Conservation (phyloP, 2,113 vertebrate genomes). For the Cromileptes altivelis region DNA sequence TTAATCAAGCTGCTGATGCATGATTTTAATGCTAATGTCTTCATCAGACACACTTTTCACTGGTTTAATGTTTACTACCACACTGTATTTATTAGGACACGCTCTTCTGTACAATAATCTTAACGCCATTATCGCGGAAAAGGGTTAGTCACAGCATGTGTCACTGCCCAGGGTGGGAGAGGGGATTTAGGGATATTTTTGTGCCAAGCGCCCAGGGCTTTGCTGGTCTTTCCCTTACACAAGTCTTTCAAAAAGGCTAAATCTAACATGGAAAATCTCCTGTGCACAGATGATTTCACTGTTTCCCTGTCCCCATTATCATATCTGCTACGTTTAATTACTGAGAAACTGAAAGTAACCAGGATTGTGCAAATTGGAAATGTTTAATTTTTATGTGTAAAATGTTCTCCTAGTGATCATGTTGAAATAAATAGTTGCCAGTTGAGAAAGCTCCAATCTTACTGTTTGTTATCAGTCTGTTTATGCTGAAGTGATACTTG, state of each 20-base stretch:
- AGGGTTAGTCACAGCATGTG: slow-evolving; percentile 76
- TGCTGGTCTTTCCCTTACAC: slow-evolving; percentile 53
- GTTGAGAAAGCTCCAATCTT: slow-evolving; percentile 59
- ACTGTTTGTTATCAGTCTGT: slow-evolving; percentile 76
- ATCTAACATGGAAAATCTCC: slow-evolving; percentile 63
- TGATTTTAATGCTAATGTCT: slow-evolving; percentile 46
- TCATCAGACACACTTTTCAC: slow-evolving; percentile 34
- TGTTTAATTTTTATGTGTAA: slow-evolving; percentile 46
- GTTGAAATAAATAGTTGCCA: slow-evolving; percentile 52
- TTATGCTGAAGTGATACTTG: slow-evolving; percentile 81
- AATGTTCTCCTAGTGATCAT: slow-evolving; percentile 40
- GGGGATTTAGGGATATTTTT: slow-evolving; percentile 74
- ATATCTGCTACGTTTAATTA: slow-evolving; percentile 43
- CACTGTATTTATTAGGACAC: slow-evolving; percentile 62
- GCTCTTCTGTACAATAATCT: slow-evolving; percentile 59
- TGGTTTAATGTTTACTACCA: slow-evolving; percentile 41
- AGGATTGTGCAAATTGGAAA: slow-evolving; percentile 32
- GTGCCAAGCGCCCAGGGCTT: slow-evolving; percentile 68
- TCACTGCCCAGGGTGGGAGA: slow-evolving; percentile 69
- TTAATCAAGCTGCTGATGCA: slow-evolving; percentile 55
- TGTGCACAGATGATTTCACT: slow-evolving; percentile 50
- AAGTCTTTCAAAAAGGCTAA: slow-evolving; percentile 52
- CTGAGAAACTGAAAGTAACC: slow-evolving; percentile 32
- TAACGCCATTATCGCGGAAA: slow-evolving; percentile 60
- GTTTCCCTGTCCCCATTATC: slow-evolving; percentile 27